Evolutionary conservation across 2,113 vertebrate genomes (phyloP), one percentile per base, ranked within the genome.

Genomic region (Myiopsitta monachus): DNA sequence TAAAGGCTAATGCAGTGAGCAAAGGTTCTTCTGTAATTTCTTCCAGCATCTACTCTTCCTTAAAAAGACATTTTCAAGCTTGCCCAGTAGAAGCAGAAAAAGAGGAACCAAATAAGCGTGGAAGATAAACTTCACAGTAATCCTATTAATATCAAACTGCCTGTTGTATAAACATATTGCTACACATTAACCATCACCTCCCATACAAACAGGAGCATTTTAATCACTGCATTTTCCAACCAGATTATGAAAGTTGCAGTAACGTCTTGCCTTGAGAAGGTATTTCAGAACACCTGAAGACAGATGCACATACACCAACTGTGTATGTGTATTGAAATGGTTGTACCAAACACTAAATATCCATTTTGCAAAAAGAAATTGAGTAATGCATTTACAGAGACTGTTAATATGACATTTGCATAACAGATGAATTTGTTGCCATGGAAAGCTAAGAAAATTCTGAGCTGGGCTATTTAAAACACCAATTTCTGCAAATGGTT

Each of bases 371-470:
- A 41, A n/a, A 54, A 75, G 81, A 72, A 70, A 16, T 3, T 19
- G 47, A 94, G 64, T 43, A 14, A 7, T 23, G 73, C 69, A 52
- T 63, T 88, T 78, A 70, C 78, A 92, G 11, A 79, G 73, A 36
- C 52, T 55, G 68, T 36, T 57, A 78, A 68, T 2, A 0, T 90
- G 83, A 70, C 67, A 89, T 95, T 76, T 92, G 83, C 94, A 43
- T 91, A 94, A 92, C 77, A 89, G 81, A 96, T 83, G 27, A 95
- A 93, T 63, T 91, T 92, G 95, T 95, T 96, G 91, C 95, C 92
- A 96, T 96, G 95, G 92, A 91, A 96, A 96, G 51, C 1, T 52
- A 93, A 36, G 83, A 94, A 94, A 95, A 95, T 89, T 95, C 88
- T 52, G 69, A 90, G 83, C 77, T 79, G 66, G 74, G 90, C 81